Percentiles rank a stretch among this genome's conserved stretches.
Conservation (phyloP, 2,888 invertebrate genomes). For the Adelognathus sp. region DNA sequence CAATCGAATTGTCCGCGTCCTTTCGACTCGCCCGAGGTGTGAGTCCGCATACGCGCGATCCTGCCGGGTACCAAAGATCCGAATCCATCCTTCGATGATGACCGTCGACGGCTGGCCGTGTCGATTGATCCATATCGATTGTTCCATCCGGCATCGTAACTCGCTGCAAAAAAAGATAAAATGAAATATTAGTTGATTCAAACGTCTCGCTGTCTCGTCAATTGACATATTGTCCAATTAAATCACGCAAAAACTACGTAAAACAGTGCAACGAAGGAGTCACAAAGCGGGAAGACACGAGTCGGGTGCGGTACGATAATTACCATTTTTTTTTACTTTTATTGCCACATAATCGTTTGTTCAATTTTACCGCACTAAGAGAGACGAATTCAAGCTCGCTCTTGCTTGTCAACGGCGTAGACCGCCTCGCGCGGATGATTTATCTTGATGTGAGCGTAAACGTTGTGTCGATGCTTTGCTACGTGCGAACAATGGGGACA, state of each 20-base stretch:
- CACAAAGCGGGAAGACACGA: neutral
- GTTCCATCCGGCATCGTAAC: neutral
- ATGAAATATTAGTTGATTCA: neutral
- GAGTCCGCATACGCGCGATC: neutral
- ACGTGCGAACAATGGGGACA: conserved; percentile 59
- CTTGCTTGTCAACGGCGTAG: conserved; percentile 72
- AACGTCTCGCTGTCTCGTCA: neutral
- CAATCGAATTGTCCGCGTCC: conserved; percentile 52
- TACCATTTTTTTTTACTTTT: neutral
- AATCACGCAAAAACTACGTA: neutral
- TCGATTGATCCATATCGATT: no score
- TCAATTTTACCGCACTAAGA: neutral
- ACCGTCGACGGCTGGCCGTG: no score
- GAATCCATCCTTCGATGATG: no score
- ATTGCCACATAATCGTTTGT: neutral
- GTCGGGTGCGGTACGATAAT: neutral
- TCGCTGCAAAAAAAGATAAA: conserved; percentile 8
- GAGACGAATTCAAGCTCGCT: neutral
- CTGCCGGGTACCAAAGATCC: neutral
- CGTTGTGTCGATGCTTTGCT: conserved; percentile 43
- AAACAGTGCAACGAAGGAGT: neutral
- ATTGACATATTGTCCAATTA: neutral
- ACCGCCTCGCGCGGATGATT: conserved; percentile 40
- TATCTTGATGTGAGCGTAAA: conserved; percentile 40
- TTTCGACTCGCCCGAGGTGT: neutral